Percentiles rank a stretch among this genome's conserved stretches.
These are phyloP conservation scores for Oryzias dopingdopingensis DNA, from an alignment of 2,797 vertebrate genomes.

Conservation along the genomic window DNA sequence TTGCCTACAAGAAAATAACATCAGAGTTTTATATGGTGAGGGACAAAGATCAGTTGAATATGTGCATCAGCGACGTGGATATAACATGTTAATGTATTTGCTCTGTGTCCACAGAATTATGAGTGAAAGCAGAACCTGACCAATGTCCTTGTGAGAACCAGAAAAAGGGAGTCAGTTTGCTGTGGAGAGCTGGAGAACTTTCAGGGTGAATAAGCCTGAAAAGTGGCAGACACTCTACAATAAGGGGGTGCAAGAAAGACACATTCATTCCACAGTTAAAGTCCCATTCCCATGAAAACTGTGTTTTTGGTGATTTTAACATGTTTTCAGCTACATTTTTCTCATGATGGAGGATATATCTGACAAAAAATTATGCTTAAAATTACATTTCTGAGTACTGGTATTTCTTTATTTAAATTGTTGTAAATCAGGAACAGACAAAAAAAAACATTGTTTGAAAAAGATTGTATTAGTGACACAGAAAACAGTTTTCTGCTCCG, in stretches of 20 bases:
- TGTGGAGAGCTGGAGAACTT: conserved; percentile 68
- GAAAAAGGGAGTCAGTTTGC: conserved; percentile 63
- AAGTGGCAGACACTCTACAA: conserved; percentile 73
- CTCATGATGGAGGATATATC: no score
- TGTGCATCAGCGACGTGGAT: conserved; percentile 56
- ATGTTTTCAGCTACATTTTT: no score
- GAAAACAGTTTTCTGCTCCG: no score
- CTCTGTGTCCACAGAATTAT: conserved; percentile 65
- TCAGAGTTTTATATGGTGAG: conserved; percentile 63
- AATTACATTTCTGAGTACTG: no score
- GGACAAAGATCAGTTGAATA: conserved; percentile 68
- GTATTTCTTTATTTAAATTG: no score
- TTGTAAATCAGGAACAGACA: no score
- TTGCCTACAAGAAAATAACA: conserved; percentile 66
- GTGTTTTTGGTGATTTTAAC: no score
- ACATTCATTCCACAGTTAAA: conserved; percentile 48
- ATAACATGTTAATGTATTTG: conserved; percentile 75
- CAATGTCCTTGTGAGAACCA: conserved; percentile 60
- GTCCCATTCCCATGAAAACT: no score
- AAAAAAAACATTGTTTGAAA: no score
- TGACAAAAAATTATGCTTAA: no score
- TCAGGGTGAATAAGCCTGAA: conserved; percentile 74
- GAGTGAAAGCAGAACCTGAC: conserved; percentile 62
- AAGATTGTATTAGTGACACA: no score
- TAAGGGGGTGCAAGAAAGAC: conserved; percentile 67